phyloP scores from a whole-genome alignment of 2,888 invertebrate genomes.

The Sepioteuthis lessoniana region DNA sequence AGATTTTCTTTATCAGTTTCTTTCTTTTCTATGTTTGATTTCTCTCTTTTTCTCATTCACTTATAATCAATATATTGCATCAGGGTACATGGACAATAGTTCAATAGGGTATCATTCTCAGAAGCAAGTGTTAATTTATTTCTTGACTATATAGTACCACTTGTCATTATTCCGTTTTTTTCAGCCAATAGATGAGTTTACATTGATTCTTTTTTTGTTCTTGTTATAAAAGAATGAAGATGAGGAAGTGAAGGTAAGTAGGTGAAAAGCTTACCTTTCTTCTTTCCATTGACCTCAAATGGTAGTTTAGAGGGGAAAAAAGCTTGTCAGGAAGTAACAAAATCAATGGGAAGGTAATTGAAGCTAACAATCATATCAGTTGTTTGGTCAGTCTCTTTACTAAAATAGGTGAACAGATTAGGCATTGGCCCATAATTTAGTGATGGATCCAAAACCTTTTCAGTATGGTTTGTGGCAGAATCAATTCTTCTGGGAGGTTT shows the following conservation, averaged over 20 bases:
- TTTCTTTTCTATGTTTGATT: no score
- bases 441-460: neutral
- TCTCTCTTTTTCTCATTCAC: neutral
- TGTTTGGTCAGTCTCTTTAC: neutral
- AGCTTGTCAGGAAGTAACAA: neutral
- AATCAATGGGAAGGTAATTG: slow-evolving; percentile 1
- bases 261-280: neutral
- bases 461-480: neutral
- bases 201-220: neutral
- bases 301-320: neutral
- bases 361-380: neutral
- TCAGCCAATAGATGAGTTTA: no score
- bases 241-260: neutral
- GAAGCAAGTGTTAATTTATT: neutral
- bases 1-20: no score
- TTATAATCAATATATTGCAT: neutral
- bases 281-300: neutral
- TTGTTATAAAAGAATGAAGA: neutral
- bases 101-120: neutral
- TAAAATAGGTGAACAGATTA: neutral
- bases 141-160: neutral
- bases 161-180: neutral
- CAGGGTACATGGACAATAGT: neutral
- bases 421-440: neutral
- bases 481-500: neutral